phyloP scores from a whole-genome alignment of 2,888 invertebrate species.

The Digitonthophagus gazella region DNA sequence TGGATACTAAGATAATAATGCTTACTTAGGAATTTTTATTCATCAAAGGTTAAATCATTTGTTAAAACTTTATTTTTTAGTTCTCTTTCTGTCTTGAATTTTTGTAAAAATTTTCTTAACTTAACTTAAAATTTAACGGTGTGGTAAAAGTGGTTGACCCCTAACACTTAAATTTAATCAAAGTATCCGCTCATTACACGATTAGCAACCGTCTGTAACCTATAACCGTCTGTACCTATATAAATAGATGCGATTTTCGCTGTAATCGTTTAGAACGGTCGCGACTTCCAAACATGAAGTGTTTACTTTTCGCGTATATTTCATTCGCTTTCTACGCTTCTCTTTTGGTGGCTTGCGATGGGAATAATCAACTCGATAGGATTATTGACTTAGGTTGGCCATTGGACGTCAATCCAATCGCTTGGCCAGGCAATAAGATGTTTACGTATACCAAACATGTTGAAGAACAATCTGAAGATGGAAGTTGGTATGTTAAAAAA shows the following conservation, averaged over 20 bases:
- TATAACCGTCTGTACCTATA: background rate
- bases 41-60: no score
- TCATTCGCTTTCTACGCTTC: background rate
- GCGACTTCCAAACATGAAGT: background rate
- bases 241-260: background rate
- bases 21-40: no score
- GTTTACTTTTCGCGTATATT: background rate
- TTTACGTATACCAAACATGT: conserved; percentile 41
- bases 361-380: conserved; percentile 9
- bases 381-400: conserved; percentile 42
- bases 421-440: conserved; percentile 38
- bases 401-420: conserved; percentile 40
- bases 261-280: background rate
- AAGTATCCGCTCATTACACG: background rate
- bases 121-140: no score
- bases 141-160: background rate
- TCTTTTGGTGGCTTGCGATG: background rate
- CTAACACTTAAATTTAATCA: background rate
- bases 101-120: no score
- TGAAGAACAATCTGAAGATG: conserved; percentile 30
- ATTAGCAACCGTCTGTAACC: background rate
- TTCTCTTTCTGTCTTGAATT: no score
- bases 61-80: no score
- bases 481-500: conserved; percentile 44
- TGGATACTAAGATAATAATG: no score